A percentile compares a stretch with the other conserved stretches of the same genome.
These are phyloP conservation scores for Falcunculus frontatus DNA, from an alignment of 2,113 vertebrate species.

Conservation along the genomic window DNA sequence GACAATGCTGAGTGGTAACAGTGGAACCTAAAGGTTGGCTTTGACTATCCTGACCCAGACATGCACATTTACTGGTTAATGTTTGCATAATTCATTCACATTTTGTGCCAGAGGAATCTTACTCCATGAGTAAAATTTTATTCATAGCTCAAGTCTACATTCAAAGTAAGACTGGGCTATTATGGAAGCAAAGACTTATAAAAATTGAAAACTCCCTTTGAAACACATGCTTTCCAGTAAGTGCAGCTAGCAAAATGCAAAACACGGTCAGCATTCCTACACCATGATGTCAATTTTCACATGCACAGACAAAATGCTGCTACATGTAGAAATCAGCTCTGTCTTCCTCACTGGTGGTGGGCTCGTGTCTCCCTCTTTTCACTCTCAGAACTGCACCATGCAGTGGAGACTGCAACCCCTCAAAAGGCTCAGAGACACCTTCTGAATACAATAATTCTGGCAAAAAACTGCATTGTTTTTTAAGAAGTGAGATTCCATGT, in stretches of 20 bases:
- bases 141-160: conserved; percentile 21
- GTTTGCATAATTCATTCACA: background rate
- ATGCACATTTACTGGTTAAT: background rate
- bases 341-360: background rate
- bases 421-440: background rate
- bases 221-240: conserved; percentile 65
- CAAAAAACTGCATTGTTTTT: background rate
- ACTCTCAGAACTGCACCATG: background rate
- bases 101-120: background rate
- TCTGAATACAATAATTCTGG: background rate
- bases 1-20: background rate
- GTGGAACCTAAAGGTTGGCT: background rate
- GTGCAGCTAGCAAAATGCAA: conserved; percentile 58
- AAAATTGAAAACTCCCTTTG: conserved; percentile 61
- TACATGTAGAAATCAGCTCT: background rate
- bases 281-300: conserved; percentile 60
- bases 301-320: conserved; percentile 33
- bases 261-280: conserved; percentile 62
- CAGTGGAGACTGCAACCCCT: background rate
- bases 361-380: background rate
- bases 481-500: background rate
- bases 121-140: conserved; percentile 39
- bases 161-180: conserved; percentile 6
- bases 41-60: background rate
- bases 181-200: conserved; percentile 39